A percentile compares a stretch with the other conserved stretches of the same genome.
These are phyloP conservation scores for Mythimna ferrago DNA, from an alignment of 2,888 invertebrate species.

Conservation along the genomic window DNA sequence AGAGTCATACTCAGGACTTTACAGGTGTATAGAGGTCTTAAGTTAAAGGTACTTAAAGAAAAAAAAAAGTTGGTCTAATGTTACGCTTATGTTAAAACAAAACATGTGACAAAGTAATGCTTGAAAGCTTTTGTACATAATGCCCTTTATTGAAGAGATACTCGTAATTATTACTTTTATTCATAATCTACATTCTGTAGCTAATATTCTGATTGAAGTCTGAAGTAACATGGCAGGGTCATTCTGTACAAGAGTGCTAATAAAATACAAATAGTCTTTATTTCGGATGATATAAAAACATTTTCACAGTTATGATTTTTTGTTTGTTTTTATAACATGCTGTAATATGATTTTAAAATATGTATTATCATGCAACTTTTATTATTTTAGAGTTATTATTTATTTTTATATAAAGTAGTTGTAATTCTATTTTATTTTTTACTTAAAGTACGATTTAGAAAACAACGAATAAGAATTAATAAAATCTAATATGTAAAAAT, in stretches of 20 bases:
- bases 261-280: neutral
- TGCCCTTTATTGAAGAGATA: neutral
- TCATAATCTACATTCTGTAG: neutral
- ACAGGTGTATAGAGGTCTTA: conserved; percentile 1
- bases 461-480: too few species aligned
- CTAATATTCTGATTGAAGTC: neutral
- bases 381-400: too few species aligned
- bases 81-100: conserved; percentile 63
- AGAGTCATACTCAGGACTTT: too few species aligned
- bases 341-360: too few species aligned
- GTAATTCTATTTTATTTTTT: too few species aligned
- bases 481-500: too few species aligned
- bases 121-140: conserved; percentile 30
- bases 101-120: conserved; percentile 60
- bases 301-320: too few species aligned
- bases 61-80: conserved; percentile 58
- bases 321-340: too few species aligned
- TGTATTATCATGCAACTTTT: too few species aligned
- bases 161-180: neutral
- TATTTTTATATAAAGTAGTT: too few species aligned
- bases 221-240: neutral
- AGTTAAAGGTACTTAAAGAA: conserved; percentile 1
- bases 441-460: too few species aligned
- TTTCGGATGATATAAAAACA: too few species aligned
- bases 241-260: conserved; percentile 32